These are phyloP conservation scores for Darevskia nairensis DNA, from an alignment of 2,797 vertebrate genomes.

Conservation along the genomic window DNA sequence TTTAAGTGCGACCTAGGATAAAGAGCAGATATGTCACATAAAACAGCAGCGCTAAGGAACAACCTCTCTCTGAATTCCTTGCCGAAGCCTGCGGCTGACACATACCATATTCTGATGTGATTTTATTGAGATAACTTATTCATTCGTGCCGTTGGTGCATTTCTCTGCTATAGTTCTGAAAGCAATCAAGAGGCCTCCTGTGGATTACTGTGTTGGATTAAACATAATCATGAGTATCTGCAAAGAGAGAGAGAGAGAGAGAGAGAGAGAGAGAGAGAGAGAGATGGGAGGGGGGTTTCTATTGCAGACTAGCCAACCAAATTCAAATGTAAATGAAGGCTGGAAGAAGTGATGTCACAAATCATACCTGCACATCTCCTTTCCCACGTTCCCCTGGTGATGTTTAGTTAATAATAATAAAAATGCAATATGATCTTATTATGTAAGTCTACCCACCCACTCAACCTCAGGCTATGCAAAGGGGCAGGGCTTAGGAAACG, in stretches of 20 bases:
- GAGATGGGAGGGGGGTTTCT: neutral
- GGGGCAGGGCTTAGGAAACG: no score
- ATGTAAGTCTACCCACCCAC: no score
- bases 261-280: slow-evolving; percentile 11
- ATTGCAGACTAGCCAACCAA: neutral
- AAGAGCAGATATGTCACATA: neutral
- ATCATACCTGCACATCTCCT: neutral
- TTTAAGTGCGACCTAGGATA: slow-evolving; percentile 6
- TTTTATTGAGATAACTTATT: slow-evolving; percentile 51
- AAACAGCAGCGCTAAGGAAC: neutral
- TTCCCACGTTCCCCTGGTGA: no score
- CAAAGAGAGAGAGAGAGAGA: slow-evolving; percentile 2
- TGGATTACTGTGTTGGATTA: slow-evolving; percentile 21
- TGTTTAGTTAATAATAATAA: no score
- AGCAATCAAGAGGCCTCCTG: slow-evolving; percentile 31
- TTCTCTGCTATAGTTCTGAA: slow-evolving; percentile 31
- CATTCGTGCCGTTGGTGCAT: slow-evolving; percentile 33
- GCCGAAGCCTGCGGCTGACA: slow-evolving; percentile 20
- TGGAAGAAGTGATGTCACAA: neutral
- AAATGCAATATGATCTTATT: no score
- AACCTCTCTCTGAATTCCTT: slow-evolving; percentile 40
- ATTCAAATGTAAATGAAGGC: slow-evolving; percentile 35
- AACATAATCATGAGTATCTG: slow-evolving; percentile 38
- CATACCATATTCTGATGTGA: slow-evolving; percentile 4
- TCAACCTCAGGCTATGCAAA: no score